Conservation (phyloP, 1,140 invertebrate species). For the Watersipora subatra region DNA sequence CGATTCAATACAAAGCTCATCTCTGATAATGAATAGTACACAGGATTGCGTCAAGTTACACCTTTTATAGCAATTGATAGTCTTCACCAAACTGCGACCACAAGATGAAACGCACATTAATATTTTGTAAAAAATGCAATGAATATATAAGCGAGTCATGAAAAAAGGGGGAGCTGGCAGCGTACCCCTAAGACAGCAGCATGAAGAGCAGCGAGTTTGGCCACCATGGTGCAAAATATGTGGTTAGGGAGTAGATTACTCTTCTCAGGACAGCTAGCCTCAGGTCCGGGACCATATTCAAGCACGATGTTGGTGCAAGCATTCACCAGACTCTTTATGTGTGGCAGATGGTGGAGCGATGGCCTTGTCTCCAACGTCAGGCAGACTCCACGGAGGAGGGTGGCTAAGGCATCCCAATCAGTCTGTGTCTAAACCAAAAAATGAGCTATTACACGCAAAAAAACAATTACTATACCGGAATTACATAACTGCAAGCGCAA, state of each 20-base stretch:
- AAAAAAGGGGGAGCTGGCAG: constrained; percentile 4
- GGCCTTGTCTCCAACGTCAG: constrained; percentile 80
- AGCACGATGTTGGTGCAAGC: constrained; percentile 52
- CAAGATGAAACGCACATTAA: too few relatives aligned
- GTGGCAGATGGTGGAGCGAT: constrained; percentile 89
- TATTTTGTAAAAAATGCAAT: too few relatives aligned
- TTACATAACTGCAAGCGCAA: too few relatives aligned
- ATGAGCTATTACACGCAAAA: constrained; percentile 2
- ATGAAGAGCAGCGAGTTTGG: constrained; percentile 80
- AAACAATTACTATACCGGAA: not conserved
- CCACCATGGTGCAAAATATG: constrained; percentile 88
- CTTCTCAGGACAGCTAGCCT: constrained; percentile 39
- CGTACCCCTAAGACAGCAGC: constrained; percentile 73
- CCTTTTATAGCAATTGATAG: too few relatives aligned
- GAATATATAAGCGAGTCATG: too few relatives aligned
- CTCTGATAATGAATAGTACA: too few relatives aligned
- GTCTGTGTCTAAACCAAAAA: constrained; percentile 57
- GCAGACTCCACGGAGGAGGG: constrained; percentile 69
- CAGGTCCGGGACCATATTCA: constrained; percentile 49
- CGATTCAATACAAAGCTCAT: too few relatives aligned
- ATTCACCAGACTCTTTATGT: constrained; percentile 58
- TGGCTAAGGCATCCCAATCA: constrained; percentile 89
- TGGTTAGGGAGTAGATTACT: constrained; percentile 76
- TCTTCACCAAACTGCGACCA: too few relatives aligned
- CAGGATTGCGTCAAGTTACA: too few relatives aligned